These are phyloP conservation scores for Brienomyrus longianalis DNA, from an alignment of 2,113 vertebrate genomes.

Conservation along the genomic window DNA sequence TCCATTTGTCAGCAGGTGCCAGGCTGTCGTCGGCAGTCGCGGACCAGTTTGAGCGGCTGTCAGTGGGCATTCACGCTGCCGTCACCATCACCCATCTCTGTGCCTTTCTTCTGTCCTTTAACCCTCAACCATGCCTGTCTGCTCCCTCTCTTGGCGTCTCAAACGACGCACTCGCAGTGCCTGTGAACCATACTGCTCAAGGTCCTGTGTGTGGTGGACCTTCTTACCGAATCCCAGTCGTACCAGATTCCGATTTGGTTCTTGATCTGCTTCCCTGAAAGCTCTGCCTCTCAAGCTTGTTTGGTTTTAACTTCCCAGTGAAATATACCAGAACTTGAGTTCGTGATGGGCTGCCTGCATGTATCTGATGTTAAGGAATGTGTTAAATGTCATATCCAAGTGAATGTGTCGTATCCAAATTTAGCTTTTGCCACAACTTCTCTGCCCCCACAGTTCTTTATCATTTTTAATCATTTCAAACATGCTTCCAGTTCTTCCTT, in stretches of 20 bases:
- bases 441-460: background rate
- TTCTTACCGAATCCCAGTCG: background rate
- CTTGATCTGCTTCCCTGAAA: background rate
- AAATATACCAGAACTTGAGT: background rate
- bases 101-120: background rate
- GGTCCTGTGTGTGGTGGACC: background rate
- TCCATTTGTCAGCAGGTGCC: constrained; percentile 4
- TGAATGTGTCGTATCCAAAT: background rate
- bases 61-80: background rate
- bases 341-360: background rate
- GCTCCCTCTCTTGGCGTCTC: background rate
- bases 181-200: background rate
- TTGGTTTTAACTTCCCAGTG: background rate
- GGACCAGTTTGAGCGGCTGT: background rate
- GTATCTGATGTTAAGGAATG: background rate
- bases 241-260: background rate
- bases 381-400: background rate
- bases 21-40: background rate
- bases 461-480: background rate
- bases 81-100: background rate
- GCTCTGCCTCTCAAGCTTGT: background rate
- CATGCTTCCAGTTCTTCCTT: background rate
- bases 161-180: background rate
- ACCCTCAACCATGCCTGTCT: background rate
- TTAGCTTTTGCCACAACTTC: background rate